Evolutionary conservation across 2,113 vertebrate genomes (phyloP).

Genomic region (Percopsis transmontana): DNA sequence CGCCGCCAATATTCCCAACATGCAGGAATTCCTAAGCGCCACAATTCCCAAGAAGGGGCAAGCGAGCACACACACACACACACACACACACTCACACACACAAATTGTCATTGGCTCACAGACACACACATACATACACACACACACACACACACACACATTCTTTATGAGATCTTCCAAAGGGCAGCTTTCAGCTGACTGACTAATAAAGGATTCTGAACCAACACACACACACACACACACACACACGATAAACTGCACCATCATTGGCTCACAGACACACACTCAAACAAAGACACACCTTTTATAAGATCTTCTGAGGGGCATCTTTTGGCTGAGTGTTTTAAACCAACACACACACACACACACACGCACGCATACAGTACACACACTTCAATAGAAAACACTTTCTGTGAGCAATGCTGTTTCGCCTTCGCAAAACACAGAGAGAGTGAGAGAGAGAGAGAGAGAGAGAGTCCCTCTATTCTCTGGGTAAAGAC

Average conservation of each 20-base stretch:
- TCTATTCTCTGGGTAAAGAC: conserved; percentile 61
- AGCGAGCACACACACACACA: conserved; percentile 37
- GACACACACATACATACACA: neutral
- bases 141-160: conserved; percentile 24
- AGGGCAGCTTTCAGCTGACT: conserved; percentile 39
- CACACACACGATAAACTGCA: neutral
- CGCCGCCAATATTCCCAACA: conserved; percentile 76
- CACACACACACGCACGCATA: conserved; percentile 33
- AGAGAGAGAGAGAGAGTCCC: conserved; percentile 33
- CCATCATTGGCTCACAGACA: neutral
- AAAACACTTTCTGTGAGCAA: conserved; percentile 63
- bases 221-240: neutral
- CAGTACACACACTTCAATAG: conserved; percentile 36
- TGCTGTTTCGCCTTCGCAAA: conserved; percentile 38
- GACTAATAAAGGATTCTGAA: neutral
- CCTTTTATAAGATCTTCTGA: conserved; percentile 34
- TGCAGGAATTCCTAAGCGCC: conserved; percentile 74
- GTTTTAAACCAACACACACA: conserved; percentile 41
- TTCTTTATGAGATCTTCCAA: conserved; percentile 30
- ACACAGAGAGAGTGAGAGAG: neutral
- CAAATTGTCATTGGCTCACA: neutral
- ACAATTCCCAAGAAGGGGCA: conserved; percentile 65
- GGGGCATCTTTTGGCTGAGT: conserved; percentile 38
- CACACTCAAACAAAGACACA: conserved; percentile 9
- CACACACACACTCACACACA: neutral